Evolutionary conservation across 1,140 invertebrate species (phyloP), one percentile per base, ranked within the genome.

Genomic region (Brachionus paranguensis): DNA sequence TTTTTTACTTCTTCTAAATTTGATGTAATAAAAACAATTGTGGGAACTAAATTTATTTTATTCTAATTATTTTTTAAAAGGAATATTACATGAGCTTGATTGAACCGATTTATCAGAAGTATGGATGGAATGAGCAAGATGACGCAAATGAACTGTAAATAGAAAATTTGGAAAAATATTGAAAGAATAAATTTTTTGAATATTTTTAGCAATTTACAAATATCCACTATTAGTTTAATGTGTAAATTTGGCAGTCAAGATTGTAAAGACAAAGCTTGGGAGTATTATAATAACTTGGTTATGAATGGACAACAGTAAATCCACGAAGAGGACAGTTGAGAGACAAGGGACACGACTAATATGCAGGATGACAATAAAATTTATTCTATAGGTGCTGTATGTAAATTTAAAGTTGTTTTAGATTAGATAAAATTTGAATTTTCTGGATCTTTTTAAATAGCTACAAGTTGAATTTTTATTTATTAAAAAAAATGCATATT

Each of bases 61-160:
- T 24, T 78, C 53, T n/a, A n/a, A 11, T 33, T 20, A 55, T 45
- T 37, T 64, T 43, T 64, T 10, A 41, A 37, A 17, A 81, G 78
- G 47, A 64, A 10, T 81, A 14, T 81, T 60, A 64, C 33, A 64
- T 8, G 20, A 43, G 17, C 11, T 33, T 81, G 1, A 17, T 64
- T 11, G n/a, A 43, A 41, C 41, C 50, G 33, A 64, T 12, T 64
- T 81, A 81, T 45, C 4, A 33, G 8, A 17, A 55, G 24, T n/a
- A 64, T 5, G 29, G 20, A 12, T 81, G 78, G 78, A 81, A 64
- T 24, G 33, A 43, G 17, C n/a, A 17, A 10, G 53, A 81, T 64
- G 78, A 81, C 11, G 78, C 78, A 7, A 81, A 81, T 81, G 78
- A 81, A 33, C 33, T 81, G 78, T 81, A 81, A 33, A 17, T 64